phyloP scores from a whole-genome alignment of 2,888 invertebrate genomes.

The Drosophila rubida region DNA sequence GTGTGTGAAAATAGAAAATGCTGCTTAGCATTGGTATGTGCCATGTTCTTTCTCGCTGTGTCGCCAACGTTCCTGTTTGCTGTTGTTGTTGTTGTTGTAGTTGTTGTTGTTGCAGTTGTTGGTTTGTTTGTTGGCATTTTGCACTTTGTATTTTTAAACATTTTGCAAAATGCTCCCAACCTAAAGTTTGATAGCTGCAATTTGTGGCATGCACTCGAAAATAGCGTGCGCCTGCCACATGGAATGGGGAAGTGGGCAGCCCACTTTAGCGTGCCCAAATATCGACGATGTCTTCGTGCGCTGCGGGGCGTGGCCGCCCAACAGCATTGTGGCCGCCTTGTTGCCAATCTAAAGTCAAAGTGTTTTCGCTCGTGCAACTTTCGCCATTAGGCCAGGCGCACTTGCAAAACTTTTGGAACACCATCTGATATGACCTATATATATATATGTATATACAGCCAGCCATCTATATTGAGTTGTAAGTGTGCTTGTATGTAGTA shows the following conservation, averaged over 20 bases:
- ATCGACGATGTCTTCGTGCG: constrained; percentile 31
- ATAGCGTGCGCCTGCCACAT: constrained; percentile 15
- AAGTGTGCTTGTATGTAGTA: constrained; percentile 13
- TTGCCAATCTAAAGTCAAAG: constrained; percentile 50
- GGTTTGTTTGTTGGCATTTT: constrained; percentile 58
- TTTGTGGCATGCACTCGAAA: constrained; percentile 64
- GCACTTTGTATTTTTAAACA: constrained; percentile 75
- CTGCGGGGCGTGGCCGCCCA: constrained; percentile 40
- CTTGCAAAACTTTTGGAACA: constrained; percentile 61
- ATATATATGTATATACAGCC: constrained; percentile 14
- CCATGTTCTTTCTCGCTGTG: constrained; percentile 62
- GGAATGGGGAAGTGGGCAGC: constrained; percentile 57
- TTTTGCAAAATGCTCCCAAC: constrained; percentile 63
- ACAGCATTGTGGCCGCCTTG: constrained; percentile 19
- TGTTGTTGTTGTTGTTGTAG: constrained; percentile 31
- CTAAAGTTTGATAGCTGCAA: constrained; percentile 69
- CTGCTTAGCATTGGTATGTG: constrained; percentile 74
- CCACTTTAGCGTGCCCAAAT: neutral
- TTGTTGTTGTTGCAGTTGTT: constrained; percentile 19
- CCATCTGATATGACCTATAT: constrained; percentile 60
- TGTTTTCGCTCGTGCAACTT: constrained; percentile 40
- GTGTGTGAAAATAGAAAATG: constrained; percentile 82
- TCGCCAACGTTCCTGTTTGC: constrained; percentile 26
- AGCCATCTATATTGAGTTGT: constrained; percentile 2
- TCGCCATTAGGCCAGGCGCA: constrained; percentile 59